phyloP scores from a whole-genome alignment of 2,113 vertebrate genomes.

The Stegostoma tigrinum region DNA sequence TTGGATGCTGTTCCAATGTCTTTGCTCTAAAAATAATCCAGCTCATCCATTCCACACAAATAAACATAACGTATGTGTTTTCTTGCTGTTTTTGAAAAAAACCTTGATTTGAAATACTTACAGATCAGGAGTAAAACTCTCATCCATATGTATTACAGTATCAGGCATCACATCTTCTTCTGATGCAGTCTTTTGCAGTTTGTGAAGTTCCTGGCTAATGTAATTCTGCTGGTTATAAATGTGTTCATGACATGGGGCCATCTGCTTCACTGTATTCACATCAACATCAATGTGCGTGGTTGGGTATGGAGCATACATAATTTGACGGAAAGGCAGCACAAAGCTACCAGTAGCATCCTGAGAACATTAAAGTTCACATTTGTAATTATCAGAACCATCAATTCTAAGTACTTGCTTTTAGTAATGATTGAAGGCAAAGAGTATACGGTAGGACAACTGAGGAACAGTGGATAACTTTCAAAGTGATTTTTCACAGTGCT shows the following conservation, averaged over 20 bases:
- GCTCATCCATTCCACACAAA: background rate
- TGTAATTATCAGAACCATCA: background rate
- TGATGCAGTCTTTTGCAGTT: constrained; percentile 82
- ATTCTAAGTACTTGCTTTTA: constrained; percentile 1
- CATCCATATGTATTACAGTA: constrained; percentile 77
- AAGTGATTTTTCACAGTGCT: no score
- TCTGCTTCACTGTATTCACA: constrained; percentile 93
- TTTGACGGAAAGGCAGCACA: constrained; percentile 88
- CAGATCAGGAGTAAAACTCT: constrained; percentile 88
- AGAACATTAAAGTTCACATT: background rate
- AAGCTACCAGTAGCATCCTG: constrained; percentile 94
- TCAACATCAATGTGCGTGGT: constrained; percentile 95
- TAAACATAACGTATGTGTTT: background rate
- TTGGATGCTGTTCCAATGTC: background rate
- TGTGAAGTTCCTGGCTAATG: constrained; percentile 79
- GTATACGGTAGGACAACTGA: no score
- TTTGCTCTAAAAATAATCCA: background rate
- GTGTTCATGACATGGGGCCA: constrained; percentile 94
- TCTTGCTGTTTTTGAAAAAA: no score
- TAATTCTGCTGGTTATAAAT: constrained; percentile 87
- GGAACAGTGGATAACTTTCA: no score
- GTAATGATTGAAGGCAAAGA: background rate
- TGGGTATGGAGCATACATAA: constrained; percentile 89
- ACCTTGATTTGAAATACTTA: constrained; percentile 50
- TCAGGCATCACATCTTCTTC: constrained; percentile 85